Conservation (phyloP, 2,888 invertebrate genomes). For the Chrysina gloriosa region DNA sequence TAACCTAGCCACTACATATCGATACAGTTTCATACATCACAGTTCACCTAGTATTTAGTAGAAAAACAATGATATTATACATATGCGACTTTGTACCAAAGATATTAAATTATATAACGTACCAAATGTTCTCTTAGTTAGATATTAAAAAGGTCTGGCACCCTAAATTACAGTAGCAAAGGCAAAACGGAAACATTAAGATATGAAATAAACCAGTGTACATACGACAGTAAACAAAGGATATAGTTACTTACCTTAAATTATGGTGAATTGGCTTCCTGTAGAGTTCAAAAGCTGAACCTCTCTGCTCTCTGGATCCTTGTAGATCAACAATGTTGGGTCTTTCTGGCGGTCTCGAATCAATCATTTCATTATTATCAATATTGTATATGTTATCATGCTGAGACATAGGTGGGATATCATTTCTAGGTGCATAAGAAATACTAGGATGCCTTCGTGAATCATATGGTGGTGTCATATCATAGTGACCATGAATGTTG, state of each 20-base stretch:
- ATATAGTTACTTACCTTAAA: slow-evolving; percentile 72
- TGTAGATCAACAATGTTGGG: slow-evolving; percentile 73
- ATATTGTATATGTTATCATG: slow-evolving; percentile 53
- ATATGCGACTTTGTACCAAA: no score
- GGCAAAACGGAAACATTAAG: slow-evolving; percentile 26
- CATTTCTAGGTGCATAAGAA: slow-evolving; percentile 63
- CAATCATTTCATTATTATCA: slow-evolving; percentile 53
- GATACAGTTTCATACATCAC: no score
- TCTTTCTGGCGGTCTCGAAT: slow-evolving; percentile 56
- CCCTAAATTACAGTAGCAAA: slow-evolving; percentile 50
- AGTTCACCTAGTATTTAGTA: no score
- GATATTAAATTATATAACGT: no score
- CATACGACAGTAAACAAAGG: slow-evolving; percentile 51
- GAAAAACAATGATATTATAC: no score
- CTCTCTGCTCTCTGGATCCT: slow-evolving; percentile 89
- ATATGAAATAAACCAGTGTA: slow-evolving; percentile 58
- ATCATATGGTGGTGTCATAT: slow-evolving; percentile 62
- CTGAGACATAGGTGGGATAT: slow-evolving; percentile 61
- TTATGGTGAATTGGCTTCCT: slow-evolving; percentile 90
- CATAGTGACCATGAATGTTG: slow-evolving; percentile 60
- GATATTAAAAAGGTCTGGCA: slow-evolving; percentile 58
- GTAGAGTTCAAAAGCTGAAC: slow-evolving; percentile 95
- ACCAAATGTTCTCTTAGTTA: slow-evolving; percentile 52
- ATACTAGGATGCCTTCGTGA: slow-evolving; percentile 62
- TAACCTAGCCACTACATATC: no score